Evolutionary conservation across 2,888 invertebrate species (phyloP).

Genomic region (Tridacna gigas): DNA sequence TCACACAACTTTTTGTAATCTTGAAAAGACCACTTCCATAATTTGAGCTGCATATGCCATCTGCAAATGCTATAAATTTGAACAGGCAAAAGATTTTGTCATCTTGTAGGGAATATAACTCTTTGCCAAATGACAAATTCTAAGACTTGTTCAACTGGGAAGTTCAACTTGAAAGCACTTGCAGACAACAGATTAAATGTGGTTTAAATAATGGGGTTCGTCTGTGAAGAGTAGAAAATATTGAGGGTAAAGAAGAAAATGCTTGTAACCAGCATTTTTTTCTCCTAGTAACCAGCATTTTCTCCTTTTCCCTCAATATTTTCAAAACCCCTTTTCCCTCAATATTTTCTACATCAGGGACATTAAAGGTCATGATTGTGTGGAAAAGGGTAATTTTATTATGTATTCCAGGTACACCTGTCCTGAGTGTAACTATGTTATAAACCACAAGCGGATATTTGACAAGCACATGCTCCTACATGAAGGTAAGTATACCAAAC

Average conservation of each 20-base stretch:
- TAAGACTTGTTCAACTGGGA: too few species aligned
- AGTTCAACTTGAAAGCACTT: too few species aligned
- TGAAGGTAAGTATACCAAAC: slow-evolving; percentile 25
- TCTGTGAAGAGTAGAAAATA: neutral
- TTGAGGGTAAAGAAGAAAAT: neutral
- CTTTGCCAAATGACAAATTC: too few species aligned
- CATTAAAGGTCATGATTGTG: neutral
- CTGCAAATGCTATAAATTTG: too few species aligned
- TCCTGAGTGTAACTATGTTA: slow-evolving; percentile 39
- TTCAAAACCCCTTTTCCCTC: neutral
- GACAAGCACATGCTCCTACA: slow-evolving; percentile 45
- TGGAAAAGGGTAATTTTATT: neutral
- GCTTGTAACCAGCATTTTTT: neutral
- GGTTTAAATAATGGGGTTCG: too few species aligned
- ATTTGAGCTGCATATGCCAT: too few species aligned
- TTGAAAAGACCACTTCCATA: too few species aligned
- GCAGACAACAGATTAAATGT: too few species aligned
- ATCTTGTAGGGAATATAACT: too few species aligned
- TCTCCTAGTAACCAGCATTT: neutral
- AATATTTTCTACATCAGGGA: too few species aligned
- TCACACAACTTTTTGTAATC: too few species aligned
- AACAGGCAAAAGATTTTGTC: too few species aligned
- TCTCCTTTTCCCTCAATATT: neutral
- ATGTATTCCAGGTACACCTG: slow-evolving; percentile 33
- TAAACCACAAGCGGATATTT: slow-evolving; percentile 43